phyloP scores from a whole-genome alignment of 2,113 vertebrate genomes.

The Pangasianodon hypophthalmus region DNA sequence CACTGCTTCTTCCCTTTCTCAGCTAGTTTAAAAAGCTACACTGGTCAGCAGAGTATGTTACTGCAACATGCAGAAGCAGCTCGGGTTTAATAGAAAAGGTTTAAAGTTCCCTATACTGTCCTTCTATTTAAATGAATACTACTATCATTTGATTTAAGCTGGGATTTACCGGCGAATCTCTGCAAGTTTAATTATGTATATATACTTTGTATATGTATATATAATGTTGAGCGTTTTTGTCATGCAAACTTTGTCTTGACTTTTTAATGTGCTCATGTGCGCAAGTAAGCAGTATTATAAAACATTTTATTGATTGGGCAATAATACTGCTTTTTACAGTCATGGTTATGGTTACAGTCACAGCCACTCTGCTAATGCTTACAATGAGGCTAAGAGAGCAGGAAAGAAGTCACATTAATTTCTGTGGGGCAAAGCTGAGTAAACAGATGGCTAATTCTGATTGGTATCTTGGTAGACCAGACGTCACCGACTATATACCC shows the following conservation, averaged over 20 bases:
- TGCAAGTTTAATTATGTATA: background rate
- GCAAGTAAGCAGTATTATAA: background rate
- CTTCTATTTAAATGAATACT: background rate
- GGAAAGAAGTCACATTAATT: background rate
- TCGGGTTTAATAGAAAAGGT: background rate
- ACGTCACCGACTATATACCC: background rate
- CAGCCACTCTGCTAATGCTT: background rate
- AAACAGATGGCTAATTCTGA: background rate
- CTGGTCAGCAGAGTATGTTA: background rate
- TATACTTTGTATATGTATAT: background rate
- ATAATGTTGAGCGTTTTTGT: background rate
- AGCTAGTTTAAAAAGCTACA: background rate
- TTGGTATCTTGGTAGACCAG: background rate
- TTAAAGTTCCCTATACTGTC: background rate
- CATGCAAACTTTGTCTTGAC: background rate
- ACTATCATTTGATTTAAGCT: background rate
- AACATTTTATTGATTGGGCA: background rate
- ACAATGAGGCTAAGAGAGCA: background rate
- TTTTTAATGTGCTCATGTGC: background rate
- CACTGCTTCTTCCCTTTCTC: background rate
- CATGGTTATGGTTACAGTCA: background rate
- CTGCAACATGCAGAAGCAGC: background rate
- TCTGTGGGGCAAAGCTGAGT: background rate
- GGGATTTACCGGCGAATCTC: background rate
- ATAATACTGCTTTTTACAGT: background rate